These are phyloP conservation scores for Athene cunicularia DNA, from an alignment of 2,113 vertebrate species.

Conservation along the genomic window DNA sequence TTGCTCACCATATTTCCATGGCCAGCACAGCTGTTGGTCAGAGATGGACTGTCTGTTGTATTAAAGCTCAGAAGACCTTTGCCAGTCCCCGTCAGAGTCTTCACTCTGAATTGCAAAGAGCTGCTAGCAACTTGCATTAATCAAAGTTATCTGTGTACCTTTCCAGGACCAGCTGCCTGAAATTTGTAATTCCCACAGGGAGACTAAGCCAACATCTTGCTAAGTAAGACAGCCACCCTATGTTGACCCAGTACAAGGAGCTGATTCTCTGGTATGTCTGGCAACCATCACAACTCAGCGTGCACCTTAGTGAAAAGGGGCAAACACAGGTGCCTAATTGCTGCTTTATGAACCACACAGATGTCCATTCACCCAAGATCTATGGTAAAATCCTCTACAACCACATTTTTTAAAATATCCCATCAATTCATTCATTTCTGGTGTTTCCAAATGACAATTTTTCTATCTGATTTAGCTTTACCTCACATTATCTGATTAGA, in stretches of 20 bases:
- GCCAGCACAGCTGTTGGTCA: not conserved
- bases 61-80: not conserved
- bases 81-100: not conserved
- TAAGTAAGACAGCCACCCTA: not conserved
- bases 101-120: not conserved
- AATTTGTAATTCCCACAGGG: not conserved
- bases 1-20: not conserved
- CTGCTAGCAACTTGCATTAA: not conserved
- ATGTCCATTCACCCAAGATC: not conserved
- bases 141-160: not conserved
- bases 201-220: not conserved
- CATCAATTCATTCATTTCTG: not conserved
- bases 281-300: not conserved
- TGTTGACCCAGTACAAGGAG: not conserved
- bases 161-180: not conserved
- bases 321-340: not conserved
- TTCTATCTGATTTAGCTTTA: not conserved
- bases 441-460: not conserved
- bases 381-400: not conserved
- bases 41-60: not conserved
- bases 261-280: not conserved
- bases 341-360: not conserved
- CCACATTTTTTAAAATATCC: not conserved
- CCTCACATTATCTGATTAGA: not conserved
- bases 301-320: not conserved